Conservation (phyloP, 2,113 vertebrate genomes). For the Acrocephalus arundinaceus region DNA sequence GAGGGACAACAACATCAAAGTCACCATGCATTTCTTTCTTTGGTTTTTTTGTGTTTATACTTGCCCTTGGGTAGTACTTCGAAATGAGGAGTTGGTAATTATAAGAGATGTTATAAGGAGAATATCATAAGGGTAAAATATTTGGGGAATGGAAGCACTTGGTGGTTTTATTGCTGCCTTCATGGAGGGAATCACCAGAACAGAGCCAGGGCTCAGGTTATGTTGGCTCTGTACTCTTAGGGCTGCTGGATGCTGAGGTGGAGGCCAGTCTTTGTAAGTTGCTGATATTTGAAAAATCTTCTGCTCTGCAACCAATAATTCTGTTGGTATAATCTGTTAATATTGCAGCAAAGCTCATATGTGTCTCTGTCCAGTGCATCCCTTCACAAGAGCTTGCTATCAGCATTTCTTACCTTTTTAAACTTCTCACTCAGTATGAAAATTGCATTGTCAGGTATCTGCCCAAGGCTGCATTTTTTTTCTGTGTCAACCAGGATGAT, state of each 20-base stretch:
- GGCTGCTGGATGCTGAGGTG: not conserved
- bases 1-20: conserved; percentile 9
- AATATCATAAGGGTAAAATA: not conserved
- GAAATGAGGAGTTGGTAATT: not conserved
- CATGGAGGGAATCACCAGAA: not conserved
- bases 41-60: not conserved
- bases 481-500: not conserved
- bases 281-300: not conserved
- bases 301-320: not conserved
- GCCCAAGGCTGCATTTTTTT: not conserved
- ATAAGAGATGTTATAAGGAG: not conserved
- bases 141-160: not conserved
- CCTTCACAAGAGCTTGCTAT: not conserved
- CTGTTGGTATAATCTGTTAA: not conserved
- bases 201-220: not conserved
- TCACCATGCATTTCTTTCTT: conserved; percentile 6
- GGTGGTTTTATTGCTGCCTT: not conserved
- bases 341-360: not conserved
- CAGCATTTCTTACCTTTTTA: not conserved
- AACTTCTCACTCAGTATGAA: not conserved
- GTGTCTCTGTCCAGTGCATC: not conserved
- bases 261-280: not conserved
- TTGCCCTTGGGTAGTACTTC: not conserved
- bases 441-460: not conserved
- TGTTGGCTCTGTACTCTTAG: not conserved